Evolutionary conservation across 2,797 vertebrate species (phyloP).

Genomic region (Varecia variegata): DNA sequence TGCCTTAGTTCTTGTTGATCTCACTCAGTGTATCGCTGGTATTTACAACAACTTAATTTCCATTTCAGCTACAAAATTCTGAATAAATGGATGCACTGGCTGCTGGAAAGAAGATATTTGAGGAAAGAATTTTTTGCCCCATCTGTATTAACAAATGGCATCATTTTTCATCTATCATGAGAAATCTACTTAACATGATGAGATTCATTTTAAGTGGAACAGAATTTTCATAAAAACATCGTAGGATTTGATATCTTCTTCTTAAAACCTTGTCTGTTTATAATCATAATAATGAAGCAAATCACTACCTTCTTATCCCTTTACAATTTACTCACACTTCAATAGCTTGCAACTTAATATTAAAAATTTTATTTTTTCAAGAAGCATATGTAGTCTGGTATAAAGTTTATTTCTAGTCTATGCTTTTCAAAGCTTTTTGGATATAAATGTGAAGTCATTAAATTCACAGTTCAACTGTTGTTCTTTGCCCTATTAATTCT

Average conservation of each 20-base stretch:
- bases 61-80: background rate
- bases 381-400: background rate
- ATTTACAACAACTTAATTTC: background rate
- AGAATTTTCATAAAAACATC: background rate
- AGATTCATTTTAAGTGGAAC: background rate
- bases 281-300: background rate
- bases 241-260: background rate
- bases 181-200: background rate
- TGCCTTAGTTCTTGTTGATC: background rate
- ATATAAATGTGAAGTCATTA: background rate
- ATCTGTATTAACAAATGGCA: background rate
- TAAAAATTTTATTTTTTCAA: background rate
- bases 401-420: background rate
- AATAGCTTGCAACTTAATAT: background rate
- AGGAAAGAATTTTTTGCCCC: background rate
- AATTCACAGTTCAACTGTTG: background rate
- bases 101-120: background rate
- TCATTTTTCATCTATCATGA: background rate
- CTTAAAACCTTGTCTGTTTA: background rate
- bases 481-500: conserved; percentile 31
- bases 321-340: background rate
- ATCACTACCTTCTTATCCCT: background rate
- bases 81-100: background rate
- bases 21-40: background rate
- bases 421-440: background rate